Evolutionary conservation across 2,888 invertebrate species (phyloP), one percentile per base, ranked within the genome.

Genomic region (Macaria notata): DNA sequence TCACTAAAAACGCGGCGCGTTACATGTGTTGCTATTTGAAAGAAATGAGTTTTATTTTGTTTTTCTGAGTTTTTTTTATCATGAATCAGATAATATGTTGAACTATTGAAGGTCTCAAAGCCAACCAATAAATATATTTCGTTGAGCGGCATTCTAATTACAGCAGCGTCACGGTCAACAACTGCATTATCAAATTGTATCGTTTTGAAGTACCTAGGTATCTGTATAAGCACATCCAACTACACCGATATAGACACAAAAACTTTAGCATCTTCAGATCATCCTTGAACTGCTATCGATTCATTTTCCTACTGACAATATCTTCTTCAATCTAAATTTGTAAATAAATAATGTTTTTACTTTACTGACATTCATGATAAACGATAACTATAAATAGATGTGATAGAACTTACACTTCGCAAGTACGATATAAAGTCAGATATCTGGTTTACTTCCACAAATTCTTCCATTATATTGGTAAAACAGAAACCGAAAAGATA

Each of bases 391-490:
- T 29, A 53, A 46, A 60, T 49, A 57, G 44, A 63, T 46, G 49
- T 49, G 45, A 45, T 49, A 59, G 8, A 68, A 94, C 95, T 95
- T 92, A 96, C 96, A 83, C 95, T 96, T 76, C 94, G 93, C 54
- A 96, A 84, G 84, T 95, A 96, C n/a, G 95, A 93, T 86, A 95
- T 93, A 78, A 96, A 94, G 73, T 95, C 95, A 60, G 95, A 95
- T 73, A 96, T 94, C 88, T 95, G 94, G 80, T 95, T 94, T 29
- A 94, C 93, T 89, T 94, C 94, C 54, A 94, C 93, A 76, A 94
- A 93, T 71, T 93, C 93, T 79, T 94, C 94, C 85, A 93, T 92
- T 46, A 52, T 52, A 54, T 41, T 61, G 50, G 52, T 53, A 54
- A 54, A 59, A 56, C 43, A n/a, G 30, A 46, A 31, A 54, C 39